These are phyloP conservation scores for Manis javanica DNA, from an alignment of 2,797 vertebrate genomes.

Conservation along the genomic window DNA sequence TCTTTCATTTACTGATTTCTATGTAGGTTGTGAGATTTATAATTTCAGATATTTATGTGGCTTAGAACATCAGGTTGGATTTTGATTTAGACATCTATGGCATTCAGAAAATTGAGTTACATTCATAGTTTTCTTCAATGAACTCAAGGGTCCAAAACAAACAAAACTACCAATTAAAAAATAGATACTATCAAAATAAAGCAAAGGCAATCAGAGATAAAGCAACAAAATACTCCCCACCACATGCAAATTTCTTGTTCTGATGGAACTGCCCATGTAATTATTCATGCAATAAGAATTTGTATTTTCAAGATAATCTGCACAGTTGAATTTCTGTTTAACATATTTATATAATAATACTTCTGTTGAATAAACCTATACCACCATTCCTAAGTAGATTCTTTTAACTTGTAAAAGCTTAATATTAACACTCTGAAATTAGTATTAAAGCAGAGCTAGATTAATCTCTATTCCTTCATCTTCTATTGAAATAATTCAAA, in stretches of 20 bases:
- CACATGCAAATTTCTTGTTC: background rate
- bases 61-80: background rate
- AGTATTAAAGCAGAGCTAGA: background rate
- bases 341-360: background rate
- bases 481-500: background rate
- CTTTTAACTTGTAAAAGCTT: background rate
- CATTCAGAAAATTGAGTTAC: background rate
- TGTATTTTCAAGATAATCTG: background rate
- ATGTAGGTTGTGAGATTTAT: background rate
- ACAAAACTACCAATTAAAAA: conserved; percentile 9
- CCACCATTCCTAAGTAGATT: background rate
- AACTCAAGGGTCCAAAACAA: background rate
- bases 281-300: background rate
- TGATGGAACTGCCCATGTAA: background rate
- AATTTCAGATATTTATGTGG: background rate
- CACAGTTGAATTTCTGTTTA: background rate
- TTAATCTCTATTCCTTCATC: background rate
- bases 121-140: background rate
- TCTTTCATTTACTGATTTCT: background rate
- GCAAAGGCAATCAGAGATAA: background rate
- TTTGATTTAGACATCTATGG: background rate
- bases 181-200: background rate
- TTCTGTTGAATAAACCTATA: background rate
- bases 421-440: background rate
- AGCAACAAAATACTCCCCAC: background rate